Evolutionary conservation across 1,140 invertebrate species (phyloP).

Genomic region (Bombyx mori): ASM3026992v2 NC_085115.1:6155501-6156000

Average conservation of each 20-base stretch:
- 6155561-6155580: too few species aligned
- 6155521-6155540: too few species aligned
- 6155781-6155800: conserved; percentile 21
- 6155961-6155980: conserved; percentile 38
- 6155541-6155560: too few species aligned
- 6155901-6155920: conserved; percentile 30
- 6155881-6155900: conserved; percentile 34
- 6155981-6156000: conserved; percentile 33
- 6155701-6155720: conserved; percentile 24
- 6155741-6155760: conserved; percentile 27
- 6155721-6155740: conserved; percentile 42
- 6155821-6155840: conserved; percentile 9
- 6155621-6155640: too few species aligned
- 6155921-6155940: conserved; percentile 29
- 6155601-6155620: too few species aligned
- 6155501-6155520: too few species aligned
- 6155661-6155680: conserved; percentile 17
- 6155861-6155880: conserved; percentile 26
- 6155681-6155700: conserved; percentile 35
- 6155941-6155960: conserved; percentile 44
- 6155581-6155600: too few species aligned
- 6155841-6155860: conserved; percentile 5
- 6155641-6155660: conserved; percentile 6
- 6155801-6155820: conserved; percentile 31
- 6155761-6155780: conserved; percentile 41